These are phyloP conservation scores for Teinopalpus imperialis DNA, from an alignment of 2,888 invertebrate genomes.

Conservation along the genomic window DNA sequence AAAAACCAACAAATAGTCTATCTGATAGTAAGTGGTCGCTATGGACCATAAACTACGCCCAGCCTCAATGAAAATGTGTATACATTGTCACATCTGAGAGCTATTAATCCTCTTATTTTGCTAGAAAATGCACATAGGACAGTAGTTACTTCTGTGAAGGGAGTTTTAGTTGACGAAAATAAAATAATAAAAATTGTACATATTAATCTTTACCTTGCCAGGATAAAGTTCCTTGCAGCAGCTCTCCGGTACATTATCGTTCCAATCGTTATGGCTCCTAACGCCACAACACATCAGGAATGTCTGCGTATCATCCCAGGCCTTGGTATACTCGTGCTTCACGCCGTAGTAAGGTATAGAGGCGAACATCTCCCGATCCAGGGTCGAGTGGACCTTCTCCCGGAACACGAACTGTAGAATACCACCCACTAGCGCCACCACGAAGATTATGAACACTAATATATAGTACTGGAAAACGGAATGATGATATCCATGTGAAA, in stretches of 20 bases:
- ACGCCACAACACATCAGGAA: conserved; percentile 94
- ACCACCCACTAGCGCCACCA: conserved; percentile 94
- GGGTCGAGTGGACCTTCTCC: conserved; percentile 88
- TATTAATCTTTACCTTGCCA: conserved; percentile 78
- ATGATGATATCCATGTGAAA: too few species aligned
- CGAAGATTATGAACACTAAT: conserved; percentile 92
- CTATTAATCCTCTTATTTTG: too few species aligned
- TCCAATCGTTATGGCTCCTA: conserved; percentile 88
- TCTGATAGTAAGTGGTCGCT: too few species aligned
- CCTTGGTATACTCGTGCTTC: conserved; percentile 85
- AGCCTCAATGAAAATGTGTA: too few species aligned
- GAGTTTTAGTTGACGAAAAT: too few species aligned
- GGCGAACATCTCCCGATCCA: conserved; percentile 90
- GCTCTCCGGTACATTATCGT: conserved; percentile 86
- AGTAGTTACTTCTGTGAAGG: too few species aligned
- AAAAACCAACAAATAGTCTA: too few species aligned
- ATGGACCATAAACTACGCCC: too few species aligned
- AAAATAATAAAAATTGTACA: too few species aligned
- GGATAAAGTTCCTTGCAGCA: conserved; percentile 87
- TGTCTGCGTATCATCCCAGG: conserved; percentile 95
- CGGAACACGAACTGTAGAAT: conserved; percentile 95
- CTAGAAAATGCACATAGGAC: too few species aligned
- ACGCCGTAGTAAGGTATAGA: conserved; percentile 88
- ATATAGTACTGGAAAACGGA: conserved; percentile 92
- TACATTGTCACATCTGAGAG: too few species aligned